Evolutionary conservation across 2,888 invertebrate genomes (phyloP).

Genomic region (Geotrupes spiniger): DNA sequence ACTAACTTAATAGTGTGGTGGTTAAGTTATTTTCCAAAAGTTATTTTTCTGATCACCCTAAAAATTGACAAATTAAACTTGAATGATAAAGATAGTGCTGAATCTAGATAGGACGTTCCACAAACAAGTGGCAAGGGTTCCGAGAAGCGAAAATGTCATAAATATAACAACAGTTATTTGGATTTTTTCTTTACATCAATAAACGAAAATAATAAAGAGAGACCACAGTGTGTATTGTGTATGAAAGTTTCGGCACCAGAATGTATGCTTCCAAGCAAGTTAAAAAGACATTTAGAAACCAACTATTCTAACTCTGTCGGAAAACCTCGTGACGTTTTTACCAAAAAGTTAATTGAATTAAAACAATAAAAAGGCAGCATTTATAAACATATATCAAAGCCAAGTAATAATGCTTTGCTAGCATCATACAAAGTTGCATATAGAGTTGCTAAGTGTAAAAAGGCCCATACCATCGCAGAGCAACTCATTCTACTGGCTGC

Average conservation of each 20-base stretch:
- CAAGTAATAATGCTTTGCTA: conserved; percentile 10
- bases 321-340: background rate
- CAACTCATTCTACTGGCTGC: conserved; percentile 31
- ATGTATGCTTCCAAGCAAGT: background rate
- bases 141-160: conserved; percentile 1
- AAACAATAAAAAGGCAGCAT: too few species aligned
- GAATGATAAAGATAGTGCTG: too few species aligned
- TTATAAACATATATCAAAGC: conserved; percentile 3
- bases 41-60: too few species aligned
- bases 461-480: conserved; percentile 31
- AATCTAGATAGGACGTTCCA: too few species aligned
- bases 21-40: too few species aligned
- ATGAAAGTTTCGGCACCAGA: background rate
- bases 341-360: background rate
- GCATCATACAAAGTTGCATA: conserved; percentile 20
- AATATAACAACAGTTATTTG: conserved; percentile 4
- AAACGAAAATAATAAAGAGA: conserved; percentile 4
- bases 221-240: conserved; percentile 6
- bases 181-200: conserved; percentile 6
- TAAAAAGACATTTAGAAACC: conserved; percentile 1
- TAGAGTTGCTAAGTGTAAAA: conserved; percentile 25
- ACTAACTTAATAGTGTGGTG: too few species aligned
- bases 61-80: too few species aligned
- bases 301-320: background rate
- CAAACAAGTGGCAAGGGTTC: background rate